Base-by-base conservation (phyloP, 1,140 invertebrate genomes). In the Maconellicoccus hirsutus region DNA sequence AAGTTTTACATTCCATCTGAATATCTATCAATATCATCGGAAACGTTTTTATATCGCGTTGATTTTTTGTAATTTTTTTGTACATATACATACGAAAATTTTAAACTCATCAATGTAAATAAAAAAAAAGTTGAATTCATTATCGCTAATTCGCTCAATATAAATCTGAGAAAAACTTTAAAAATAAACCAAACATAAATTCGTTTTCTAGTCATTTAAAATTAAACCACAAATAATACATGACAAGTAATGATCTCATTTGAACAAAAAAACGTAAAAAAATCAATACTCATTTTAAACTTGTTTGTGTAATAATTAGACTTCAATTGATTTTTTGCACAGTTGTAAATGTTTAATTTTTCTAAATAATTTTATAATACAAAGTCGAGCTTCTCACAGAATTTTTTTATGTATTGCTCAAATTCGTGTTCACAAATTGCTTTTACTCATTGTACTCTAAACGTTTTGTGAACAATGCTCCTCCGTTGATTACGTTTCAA, bases 171-270 rank as follows among this genome's bases (percentile, higher is more conserved):
- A n/a, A 38, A 38, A 38, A 7, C 14, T 38, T 38, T 38, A 6
- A 38, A 38, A 6, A 38, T 52, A 14, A 52, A 52, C n/a, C 12
- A 52, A 3, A 14, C 4, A 19, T 52, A 16, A 52, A 16, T 3
- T 52, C 42, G 42, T 52, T 52, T 52, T 52, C 42, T 52, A 52
- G 42, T 52, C 42, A 52, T 52, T 52, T 52, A 52, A 52, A 52
- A 23, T 66, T 66, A 66, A 66, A 66, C 22, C 19, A 66, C 6
- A 23, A 8, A 16, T 66, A 16, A 66, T 7, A 59, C 25, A 25
- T 66, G 21, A 66, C 21, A 66, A 66, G 25, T 66, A 25, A 66
- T 66, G 25, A 66, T 66, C 61, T 66, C 61, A 23, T 66, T 66
- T 14, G 25, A 25, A 66, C 10, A 66, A 66, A 6, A 52, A 52